Evolutionary conservation across 2,797 vertebrate species (phyloP).

Genomic region (Sebastes goodei): DNA sequence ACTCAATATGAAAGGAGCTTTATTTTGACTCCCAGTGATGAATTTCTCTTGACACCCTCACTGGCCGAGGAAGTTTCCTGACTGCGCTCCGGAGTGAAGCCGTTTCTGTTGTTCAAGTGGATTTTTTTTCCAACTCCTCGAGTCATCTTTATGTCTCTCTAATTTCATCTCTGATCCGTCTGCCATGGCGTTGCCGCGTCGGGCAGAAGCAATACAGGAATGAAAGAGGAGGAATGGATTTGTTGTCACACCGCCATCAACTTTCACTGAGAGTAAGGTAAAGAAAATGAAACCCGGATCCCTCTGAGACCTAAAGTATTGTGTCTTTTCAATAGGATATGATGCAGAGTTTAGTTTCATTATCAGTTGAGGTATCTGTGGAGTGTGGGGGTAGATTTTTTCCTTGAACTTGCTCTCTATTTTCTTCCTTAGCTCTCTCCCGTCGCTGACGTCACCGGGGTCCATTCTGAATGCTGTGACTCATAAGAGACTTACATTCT

Average conservation of each 20-base stretch:
- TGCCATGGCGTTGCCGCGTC: not conserved
- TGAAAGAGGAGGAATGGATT: slow-evolving; percentile 47
- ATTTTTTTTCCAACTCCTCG: slow-evolving; percentile 35
- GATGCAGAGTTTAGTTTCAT: slow-evolving; percentile 56
- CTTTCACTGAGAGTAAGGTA: slow-evolving; percentile 47
- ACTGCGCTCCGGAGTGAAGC: slow-evolving; percentile 35
- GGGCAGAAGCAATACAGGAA: slow-evolving; percentile 19
- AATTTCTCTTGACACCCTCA: slow-evolving; percentile 60
- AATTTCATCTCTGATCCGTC: slow-evolving; percentile 74
- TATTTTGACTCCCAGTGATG: slow-evolving; percentile 62
- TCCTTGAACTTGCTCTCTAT: slow-evolving; percentile 18
- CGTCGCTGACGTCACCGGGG: slow-evolving; percentile 22
- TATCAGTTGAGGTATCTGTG: slow-evolving; percentile 17
- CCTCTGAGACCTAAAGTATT: slow-evolving; percentile 31
- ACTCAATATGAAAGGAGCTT: slow-evolving; percentile 60
- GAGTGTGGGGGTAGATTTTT: not conserved
- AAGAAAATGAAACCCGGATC: slow-evolving; percentile 68
- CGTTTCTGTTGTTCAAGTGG: slow-evolving; percentile 43
- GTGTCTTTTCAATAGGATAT: slow-evolving; percentile 48
- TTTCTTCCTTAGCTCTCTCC: slow-evolving; percentile 1
- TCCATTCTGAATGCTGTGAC: slow-evolving; percentile 32
- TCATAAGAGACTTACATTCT: slow-evolving; percentile 73
- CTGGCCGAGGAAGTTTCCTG: slow-evolving; percentile 45
- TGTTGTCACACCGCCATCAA: slow-evolving; percentile 64
- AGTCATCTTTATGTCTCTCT: slow-evolving; percentile 63